A percentile compares a stretch with the other conserved stretches of the same genome.
Evolutionary conservation across 1,140 invertebrate species (phyloP).

Genomic region (Halesus radiatus): DNA sequence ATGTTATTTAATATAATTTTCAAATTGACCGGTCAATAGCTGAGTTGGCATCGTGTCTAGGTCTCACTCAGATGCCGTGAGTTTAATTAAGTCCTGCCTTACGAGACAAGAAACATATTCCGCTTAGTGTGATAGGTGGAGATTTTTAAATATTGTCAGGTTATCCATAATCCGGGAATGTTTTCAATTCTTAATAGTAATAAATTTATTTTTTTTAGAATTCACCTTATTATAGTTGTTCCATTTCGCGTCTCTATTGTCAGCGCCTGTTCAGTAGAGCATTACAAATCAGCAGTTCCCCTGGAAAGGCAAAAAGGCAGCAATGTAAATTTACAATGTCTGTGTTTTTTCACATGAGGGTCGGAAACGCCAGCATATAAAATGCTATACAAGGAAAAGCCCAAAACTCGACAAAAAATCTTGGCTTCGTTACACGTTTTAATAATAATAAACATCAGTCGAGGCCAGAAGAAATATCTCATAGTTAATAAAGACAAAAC

Average conservation of each 20-base stretch:
- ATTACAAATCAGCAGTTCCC: background rate
- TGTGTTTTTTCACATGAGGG: slow-evolving; percentile 16
- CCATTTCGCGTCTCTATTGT: background rate
- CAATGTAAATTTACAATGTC: slow-evolving; percentile 3
- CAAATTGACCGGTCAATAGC: too few species aligned
- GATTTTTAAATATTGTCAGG: too few species aligned
- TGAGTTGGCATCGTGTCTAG: too few species aligned
- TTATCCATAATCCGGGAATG: too few species aligned
- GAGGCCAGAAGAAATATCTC: background rate
- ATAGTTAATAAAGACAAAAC: background rate
- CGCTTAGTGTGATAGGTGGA: too few species aligned
- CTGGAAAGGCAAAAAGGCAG: background rate
- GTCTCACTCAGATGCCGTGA: too few species aligned
- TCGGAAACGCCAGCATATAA: slow-evolving; percentile 13
- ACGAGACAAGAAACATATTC: too few species aligned
- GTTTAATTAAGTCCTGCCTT: too few species aligned
- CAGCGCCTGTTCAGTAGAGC: background rate
- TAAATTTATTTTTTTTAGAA: too few species aligned
- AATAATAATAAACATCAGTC: background rate
- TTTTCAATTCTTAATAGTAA: too few species aligned
- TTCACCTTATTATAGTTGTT: background rate
- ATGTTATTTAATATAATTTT: too few species aligned
- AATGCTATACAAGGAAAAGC: background rate
- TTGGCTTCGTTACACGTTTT: slow-evolving; percentile 23
- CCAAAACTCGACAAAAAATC: background rate